Percentiles rank a stretch among this genome's conserved stretches.
phyloP scores from a whole-genome alignment of 2,797 vertebrate species.

The Anguilla obscura region DNA sequence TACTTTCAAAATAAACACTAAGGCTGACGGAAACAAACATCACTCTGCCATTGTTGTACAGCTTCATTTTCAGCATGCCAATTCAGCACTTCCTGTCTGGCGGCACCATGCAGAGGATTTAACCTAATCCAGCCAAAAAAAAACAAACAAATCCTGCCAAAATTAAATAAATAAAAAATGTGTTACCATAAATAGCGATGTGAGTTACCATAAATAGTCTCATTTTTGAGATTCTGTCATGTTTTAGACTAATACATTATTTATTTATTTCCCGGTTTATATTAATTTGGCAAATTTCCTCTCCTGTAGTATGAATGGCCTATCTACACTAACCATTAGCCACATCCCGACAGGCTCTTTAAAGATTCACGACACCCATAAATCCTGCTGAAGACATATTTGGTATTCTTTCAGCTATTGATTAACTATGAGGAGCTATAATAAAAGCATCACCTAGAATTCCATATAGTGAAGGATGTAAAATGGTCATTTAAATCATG shows the following conservation, averaged over 20 bases:
- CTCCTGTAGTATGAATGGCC: neutral
- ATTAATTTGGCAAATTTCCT: neutral
- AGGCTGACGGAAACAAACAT: neutral
- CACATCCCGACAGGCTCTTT: neutral
- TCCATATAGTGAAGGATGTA: neutral
- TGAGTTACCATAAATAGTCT: neutral
- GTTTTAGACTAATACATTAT: neutral
- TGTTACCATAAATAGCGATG: neutral
- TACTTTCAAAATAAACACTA: neutral
- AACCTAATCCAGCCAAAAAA: neutral
- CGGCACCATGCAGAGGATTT: neutral
- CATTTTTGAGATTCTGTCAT: neutral
- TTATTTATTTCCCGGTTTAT: neutral
- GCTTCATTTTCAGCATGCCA: neutral
- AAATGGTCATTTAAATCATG: neutral
- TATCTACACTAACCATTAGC: neutral
- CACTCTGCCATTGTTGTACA: neutral
- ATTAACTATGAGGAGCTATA: neutral
- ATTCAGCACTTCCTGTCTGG: neutral
- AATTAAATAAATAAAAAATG: neutral
- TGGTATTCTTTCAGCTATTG: neutral
- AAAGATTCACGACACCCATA: conserved; percentile 3
- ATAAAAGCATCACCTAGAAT: neutral
- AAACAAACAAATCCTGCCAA: neutral
- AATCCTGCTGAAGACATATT: neutral